Base-by-base conservation (phyloP, 2,797 vertebrate genomes). In the Lateolabrax maculatus region DNA sequence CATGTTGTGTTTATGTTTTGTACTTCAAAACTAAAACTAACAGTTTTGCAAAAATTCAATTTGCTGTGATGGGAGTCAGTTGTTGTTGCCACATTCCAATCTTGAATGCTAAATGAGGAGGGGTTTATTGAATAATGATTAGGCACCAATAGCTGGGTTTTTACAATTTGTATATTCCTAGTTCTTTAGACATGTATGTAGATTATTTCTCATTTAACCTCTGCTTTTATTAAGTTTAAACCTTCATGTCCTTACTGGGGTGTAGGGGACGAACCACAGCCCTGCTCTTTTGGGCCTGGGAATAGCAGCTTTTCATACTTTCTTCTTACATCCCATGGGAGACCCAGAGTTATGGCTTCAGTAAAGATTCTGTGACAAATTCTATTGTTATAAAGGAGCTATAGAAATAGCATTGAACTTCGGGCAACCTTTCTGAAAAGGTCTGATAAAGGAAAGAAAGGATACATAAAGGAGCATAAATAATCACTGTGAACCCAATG, bases 331-430 rank as follows among this genome's bases (percentile, higher is more conserved):
- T 75, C 39, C 73, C 76, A 36, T 71, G 71, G 27, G 69, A 79
- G 78, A 8, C 46, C 44, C 39, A 48, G 51, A 60, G 52, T 80
- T 79, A 75, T 2, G 29, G 55, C 58, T 73, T 61, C 53, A 75
- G 48, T 61, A 71, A 86, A 85, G 81, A 79, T 77, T 81, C 65
- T 86, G 83, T 89, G 85, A 89, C 84, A 89, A 91, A 91, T 85
- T 79, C 76, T 74, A 78, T 89, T 82, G 61, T 83, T 86, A 89
- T 62, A 79, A 80, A 88, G 52, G 55, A 36, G 68, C 51, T 67
- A 64, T 73, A 77, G 81, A 90, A 87, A 89, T 77, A 82, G 71
- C 15, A 25, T 8, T 88, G 86, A 91, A 88, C 84, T 83, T 88
- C 9, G 3, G 44, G 55, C 62, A 83, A 87, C 84, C 86, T 85